Percentiles rank a stretch among this genome's conserved stretches.
Evolutionary conservation across 2,888 invertebrate species (phyloP).

Genomic region (Scaptomyza caliginosa): DNA sequence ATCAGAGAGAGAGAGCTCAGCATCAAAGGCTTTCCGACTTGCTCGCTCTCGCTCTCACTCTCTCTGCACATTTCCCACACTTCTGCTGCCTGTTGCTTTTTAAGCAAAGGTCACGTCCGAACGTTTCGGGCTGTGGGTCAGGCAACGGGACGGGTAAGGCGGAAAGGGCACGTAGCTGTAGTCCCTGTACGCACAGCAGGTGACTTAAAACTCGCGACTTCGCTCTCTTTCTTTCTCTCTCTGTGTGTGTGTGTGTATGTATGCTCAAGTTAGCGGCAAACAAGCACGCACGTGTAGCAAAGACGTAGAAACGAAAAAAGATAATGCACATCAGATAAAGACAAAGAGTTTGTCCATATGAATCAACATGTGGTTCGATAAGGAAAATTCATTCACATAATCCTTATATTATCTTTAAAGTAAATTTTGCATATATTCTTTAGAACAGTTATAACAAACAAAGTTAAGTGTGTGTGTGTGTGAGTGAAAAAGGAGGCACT

Average conservation of each 20-base stretch:
- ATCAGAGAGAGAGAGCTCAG: conserved; percentile 18
- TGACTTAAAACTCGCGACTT: not conserved
- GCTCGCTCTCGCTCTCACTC: not conserved
- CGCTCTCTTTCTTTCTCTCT: not conserved
- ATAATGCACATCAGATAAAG: not conserved
- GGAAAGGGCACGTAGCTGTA: conserved; percentile 35
- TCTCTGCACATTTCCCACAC: not conserved
- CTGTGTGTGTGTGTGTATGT: not conserved
- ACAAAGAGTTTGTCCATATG: not conserved
- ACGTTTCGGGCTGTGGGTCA: conserved; percentile 11
- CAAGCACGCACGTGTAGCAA: conserved; percentile 9
- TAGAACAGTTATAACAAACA: not conserved
- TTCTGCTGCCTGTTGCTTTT: not conserved
- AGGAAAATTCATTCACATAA: not conserved
- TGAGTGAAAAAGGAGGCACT: not conserved
- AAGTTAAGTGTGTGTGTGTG: conserved; percentile 2
- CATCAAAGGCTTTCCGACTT: conserved; percentile 24
- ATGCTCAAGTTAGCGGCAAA: conserved; percentile 13
- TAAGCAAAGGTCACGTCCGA: conserved; percentile 33
- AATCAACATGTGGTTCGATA: not conserved
- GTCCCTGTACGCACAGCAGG: conserved; percentile 35
- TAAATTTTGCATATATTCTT: too few relatives aligned
- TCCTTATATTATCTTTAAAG: not conserved
- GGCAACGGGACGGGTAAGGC: conserved; percentile 8
- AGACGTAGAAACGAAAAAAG: not conserved